Evolutionary conservation across 2,113 vertebrate genomes (phyloP).

Genomic region (Acrocephalus kingi): DNA sequence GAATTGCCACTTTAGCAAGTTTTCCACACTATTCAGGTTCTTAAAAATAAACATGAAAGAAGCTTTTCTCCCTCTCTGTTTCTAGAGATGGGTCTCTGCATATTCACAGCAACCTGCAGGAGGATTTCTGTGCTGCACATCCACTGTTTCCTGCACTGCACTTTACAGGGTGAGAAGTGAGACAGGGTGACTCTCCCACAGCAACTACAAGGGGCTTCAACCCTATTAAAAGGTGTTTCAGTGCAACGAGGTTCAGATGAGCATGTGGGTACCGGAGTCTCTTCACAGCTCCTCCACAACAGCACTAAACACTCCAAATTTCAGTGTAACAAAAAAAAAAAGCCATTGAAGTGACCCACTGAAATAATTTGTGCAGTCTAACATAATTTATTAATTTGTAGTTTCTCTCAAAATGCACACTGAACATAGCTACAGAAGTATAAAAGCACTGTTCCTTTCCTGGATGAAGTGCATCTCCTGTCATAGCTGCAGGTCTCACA

Average conservation of each 20-base stretch:
- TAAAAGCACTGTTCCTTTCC: not conserved
- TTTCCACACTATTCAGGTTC: not conserved
- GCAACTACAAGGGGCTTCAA: not conserved
- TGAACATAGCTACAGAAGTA: not conserved
- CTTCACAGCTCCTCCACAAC: not conserved
- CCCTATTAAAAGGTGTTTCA: not conserved
- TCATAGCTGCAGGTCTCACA: not conserved
- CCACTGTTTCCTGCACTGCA: not conserved
- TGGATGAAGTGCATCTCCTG: not conserved
- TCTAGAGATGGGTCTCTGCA: not conserved
- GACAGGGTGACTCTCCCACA: not conserved
- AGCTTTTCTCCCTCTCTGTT: not conserved
- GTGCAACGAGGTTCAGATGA: not conserved
- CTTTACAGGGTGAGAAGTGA: not conserved
- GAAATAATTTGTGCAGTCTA: not conserved
- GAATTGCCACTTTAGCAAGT: constrained; percentile 6
- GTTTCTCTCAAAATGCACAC: not conserved
- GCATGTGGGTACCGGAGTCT: not conserved
- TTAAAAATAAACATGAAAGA: constrained; percentile 19
- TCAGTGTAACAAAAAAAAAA: not conserved
- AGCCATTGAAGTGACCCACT: not conserved
- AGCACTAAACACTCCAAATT: not conserved
- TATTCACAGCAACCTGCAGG: not conserved
- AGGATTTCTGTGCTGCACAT: not conserved
- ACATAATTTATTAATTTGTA: not conserved